Conservation (phyloP, 1,140 invertebrate species). For the Listronotus bonariensis region DNA sequence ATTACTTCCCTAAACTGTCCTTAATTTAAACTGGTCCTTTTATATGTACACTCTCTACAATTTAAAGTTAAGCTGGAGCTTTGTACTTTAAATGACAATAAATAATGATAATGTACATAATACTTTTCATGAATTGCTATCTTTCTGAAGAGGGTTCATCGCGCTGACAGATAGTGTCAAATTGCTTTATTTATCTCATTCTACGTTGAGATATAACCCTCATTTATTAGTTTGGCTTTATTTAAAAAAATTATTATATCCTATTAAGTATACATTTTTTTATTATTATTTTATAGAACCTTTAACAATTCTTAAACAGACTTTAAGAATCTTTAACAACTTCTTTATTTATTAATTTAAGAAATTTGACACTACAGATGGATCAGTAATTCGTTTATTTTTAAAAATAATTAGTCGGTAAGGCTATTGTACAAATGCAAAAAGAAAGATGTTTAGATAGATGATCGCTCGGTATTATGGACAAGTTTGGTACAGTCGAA, state of each 20-base stretch:
- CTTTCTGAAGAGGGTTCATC: conserved; percentile 14
- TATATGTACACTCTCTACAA: conserved; percentile 7
- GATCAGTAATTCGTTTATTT: conserved; percentile 21
- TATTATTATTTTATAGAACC: conserved; percentile 4
- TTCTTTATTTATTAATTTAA: conserved; percentile 20
- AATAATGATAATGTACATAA: conserved; percentile 2
- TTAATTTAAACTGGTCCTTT: conserved; percentile 13
- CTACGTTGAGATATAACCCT: neutral
- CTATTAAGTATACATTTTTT: conserved; percentile 17
- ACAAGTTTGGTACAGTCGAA: neutral
- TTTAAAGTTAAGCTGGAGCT: conserved; percentile 8
- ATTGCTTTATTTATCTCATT: conserved; percentile 3
- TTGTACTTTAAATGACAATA: conserved; percentile 4
- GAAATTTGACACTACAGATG: conserved; percentile 25
- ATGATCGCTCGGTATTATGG: neutral
- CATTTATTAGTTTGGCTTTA: conserved; percentile 5
- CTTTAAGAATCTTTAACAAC: conserved; percentile 23
- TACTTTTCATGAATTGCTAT: conserved; percentile 28
- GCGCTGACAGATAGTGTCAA: conserved; percentile 17
- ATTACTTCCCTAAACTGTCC: conserved; percentile 1
- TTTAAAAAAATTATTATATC: conserved; percentile 7
- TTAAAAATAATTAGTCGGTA: neutral
- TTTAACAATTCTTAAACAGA: conserved; percentile 20
- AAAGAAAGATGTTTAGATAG: conserved; percentile 1
- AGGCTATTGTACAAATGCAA: conserved; percentile 7